Evolutionary conservation across 2,113 vertebrate species (phyloP), one percentile per base, ranked within the genome.

Genomic region (Rhizomys pruinosus): DNA sequence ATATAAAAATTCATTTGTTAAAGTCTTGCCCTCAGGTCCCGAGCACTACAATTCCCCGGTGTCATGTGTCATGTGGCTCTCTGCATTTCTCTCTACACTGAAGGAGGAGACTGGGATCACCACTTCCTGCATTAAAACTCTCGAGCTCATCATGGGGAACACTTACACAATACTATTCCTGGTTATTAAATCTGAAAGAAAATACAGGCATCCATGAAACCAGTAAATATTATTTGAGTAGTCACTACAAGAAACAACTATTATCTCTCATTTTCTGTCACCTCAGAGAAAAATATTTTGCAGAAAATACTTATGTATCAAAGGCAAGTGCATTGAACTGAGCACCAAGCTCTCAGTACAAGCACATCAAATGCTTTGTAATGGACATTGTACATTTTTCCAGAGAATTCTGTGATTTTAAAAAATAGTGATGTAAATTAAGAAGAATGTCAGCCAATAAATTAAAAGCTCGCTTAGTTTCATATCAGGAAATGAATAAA

Each of bases 401-500:
- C 22, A 92, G 93, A 94, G 7, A 5, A 13, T 42, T 73, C 25
- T 52, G 89, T 92, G 20, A 89, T 81, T 89, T 93, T 68, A 96
- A 44, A 81, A 96, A 44, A 94, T 84, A 47, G 27, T 37, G 9
- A 37, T 37, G 9, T 52, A 89, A 76, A 39, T 63, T 94, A 97
- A 93, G 78, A 66, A 89, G 80, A 20, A 69, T 90, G 93, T 71
- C 87, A 96, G 64, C 17, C 86, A 66, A 63, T 81, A 93, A 39
- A 77, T 37, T 55, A 80, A 95, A 88, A 55, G 2, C 29, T 44
- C 5, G 63, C n/a, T 87, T 74, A 63, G 34, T 34, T 93, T 66
- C 42, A n/a, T 4, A 57, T 25, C 9, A 66, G 37, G 12, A 92
- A 63, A 44, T 87, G 91, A 37, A 80, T 22, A 74, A 64, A 95